Percentiles rank a stretch among this genome's conserved stretches.
These are phyloP conservation scores for Phocides pigmalion DNA, from an alignment of 1,140 invertebrate species.

Conservation along the genomic window DNA sequence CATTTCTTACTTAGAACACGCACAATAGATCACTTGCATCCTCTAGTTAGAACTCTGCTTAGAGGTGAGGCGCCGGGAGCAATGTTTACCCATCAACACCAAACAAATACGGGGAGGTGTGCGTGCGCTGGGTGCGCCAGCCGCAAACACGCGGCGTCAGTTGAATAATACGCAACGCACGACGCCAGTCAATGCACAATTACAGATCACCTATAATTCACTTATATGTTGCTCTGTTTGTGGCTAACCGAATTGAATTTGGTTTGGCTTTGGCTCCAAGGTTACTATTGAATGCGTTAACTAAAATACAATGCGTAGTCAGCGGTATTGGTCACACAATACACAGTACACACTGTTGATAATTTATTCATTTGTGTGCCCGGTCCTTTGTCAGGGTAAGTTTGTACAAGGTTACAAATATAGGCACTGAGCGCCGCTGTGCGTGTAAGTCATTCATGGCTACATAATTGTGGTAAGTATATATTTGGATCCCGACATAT, in stretches of 20 bases:
- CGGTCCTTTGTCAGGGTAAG: neutral
- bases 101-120: too few relatives aligned
- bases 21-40: too few relatives aligned
- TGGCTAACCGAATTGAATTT: conserved; percentile 1
- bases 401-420: neutral
- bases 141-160: neutral
- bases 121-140: neutral
- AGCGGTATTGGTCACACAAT: neutral
- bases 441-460: too few relatives aligned
- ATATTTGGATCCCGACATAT: too few relatives aligned
- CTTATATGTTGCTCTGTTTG: conserved; percentile 1
- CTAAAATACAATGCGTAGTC: neutral
- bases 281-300: conserved; percentile 6
- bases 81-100: too few relatives aligned
- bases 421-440: neutral
- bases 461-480: too few relatives aligned
- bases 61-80: too few relatives aligned
- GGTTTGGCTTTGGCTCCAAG: conserved; percentile 5
- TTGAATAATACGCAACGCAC: neutral
- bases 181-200: conserved; percentile 10
- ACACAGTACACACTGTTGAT: neutral
- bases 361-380: neutral
- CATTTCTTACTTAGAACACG: too few relatives aligned
- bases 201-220: conserved; percentile 5
- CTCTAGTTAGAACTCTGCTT: too few relatives aligned